Evolutionary conservation across 2,113 vertebrate species (phyloP).

Genomic region (Lates calcarifer): DNA sequence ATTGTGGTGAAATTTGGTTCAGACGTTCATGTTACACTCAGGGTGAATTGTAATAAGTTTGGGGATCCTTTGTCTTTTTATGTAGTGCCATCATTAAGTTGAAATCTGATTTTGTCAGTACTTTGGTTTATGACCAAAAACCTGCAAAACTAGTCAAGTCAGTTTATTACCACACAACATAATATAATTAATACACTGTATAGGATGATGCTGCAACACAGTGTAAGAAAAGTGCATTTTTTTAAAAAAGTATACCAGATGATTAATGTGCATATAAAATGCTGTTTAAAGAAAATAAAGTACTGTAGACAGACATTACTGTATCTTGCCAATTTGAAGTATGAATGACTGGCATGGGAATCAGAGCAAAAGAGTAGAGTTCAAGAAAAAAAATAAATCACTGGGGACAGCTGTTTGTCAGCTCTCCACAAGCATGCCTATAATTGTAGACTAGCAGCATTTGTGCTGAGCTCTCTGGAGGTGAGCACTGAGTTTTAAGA

Average conservation of each 20-base stretch:
- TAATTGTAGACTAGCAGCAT: conserved; percentile 74
- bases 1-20: too few relatives aligned
- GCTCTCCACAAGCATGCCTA: conserved; percentile 51
- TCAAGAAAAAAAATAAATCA: conserved; percentile 17
- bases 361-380: conserved; percentile 12
- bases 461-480: conserved; percentile 57
- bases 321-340: not conserved
- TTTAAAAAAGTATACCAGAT: too few relatives aligned
- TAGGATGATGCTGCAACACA: not conserved
- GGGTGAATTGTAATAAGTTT: too few relatives aligned
- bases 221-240: too few relatives aligned
- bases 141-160: too few relatives aligned
- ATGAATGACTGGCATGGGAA: conserved; percentile 3
- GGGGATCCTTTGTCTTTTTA: too few relatives aligned
- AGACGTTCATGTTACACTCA: too few relatives aligned
- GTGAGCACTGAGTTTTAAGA: conserved; percentile 56
- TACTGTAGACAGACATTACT: not conserved
- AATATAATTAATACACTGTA: not conserved
- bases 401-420: conserved; percentile 34
- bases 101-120: too few relatives aligned
- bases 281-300: not conserved
- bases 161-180: not conserved
- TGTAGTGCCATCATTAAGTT: too few relatives aligned
- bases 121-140: too few relatives aligned
- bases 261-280: too few relatives aligned